A percentile compares a stretch with the other conserved stretches of the same genome.
Evolutionary conservation across 2,888 invertebrate genomes (phyloP).

Genomic region (Diplazon laetatorius): DNA sequence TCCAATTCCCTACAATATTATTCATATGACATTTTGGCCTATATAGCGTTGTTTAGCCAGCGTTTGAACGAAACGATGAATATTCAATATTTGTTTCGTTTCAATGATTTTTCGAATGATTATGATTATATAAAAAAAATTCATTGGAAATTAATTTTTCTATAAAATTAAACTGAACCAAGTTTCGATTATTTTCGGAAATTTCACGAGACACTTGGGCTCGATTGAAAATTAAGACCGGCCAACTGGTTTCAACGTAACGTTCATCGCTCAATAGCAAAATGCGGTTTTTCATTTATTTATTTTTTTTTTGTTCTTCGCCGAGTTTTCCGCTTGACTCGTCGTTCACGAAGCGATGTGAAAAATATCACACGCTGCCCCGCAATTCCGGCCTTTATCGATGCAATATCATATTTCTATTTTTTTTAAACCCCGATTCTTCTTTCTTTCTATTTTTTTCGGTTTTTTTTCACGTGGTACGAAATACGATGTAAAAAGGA

Average conservation of each 20-base stretch:
- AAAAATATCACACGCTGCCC: slow-evolving; percentile 19
- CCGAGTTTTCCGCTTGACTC: neutral
- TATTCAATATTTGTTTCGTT: too few species aligned
- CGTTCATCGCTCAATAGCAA: neutral
- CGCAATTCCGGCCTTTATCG: slow-evolving; percentile 18
- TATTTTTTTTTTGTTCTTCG: neutral
- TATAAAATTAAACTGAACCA: too few species aligned
- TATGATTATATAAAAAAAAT: too few species aligned
- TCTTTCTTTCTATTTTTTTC: neutral
- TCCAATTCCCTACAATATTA: too few species aligned
- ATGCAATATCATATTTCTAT: slow-evolving; percentile 20
- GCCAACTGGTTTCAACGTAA: neutral
- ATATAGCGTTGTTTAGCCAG: too few species aligned
- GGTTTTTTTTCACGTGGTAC: neutral
- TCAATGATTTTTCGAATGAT: too few species aligned
- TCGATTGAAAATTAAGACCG: slow-evolving; percentile 31
- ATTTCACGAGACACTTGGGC: neutral
- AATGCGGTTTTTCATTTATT: slow-evolving; percentile 4
- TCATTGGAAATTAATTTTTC: too few species aligned
- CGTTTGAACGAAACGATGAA: too few species aligned
- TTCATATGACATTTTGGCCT: too few species aligned
- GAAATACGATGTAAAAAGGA: slow-evolving; percentile 26
- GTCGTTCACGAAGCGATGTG: slow-evolving; percentile 18
- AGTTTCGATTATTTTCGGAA: neutral
- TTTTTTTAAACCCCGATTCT: too few species aligned